Evolutionary conservation across 2,797 vertebrate genomes (phyloP).

Genomic region (Sternotherus odoratus): DNA sequence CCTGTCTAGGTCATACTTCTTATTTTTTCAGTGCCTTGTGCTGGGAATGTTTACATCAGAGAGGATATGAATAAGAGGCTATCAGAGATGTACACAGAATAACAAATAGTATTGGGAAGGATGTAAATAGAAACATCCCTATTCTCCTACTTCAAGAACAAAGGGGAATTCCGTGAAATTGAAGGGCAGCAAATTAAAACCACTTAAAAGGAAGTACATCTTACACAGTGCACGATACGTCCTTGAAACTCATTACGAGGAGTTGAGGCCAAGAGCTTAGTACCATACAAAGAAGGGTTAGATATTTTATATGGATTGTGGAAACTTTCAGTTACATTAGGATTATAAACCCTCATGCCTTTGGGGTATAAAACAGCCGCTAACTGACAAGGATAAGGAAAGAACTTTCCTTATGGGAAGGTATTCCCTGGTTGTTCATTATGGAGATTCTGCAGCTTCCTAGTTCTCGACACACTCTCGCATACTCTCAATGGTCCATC

Average conservation of each 20-base stretch:
- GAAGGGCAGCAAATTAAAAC: neutral
- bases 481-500: neutral
- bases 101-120: neutral
- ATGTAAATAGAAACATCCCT: neutral
- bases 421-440: neutral
- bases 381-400: neutral
- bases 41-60: neutral
- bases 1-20: neutral
- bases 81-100: neutral
- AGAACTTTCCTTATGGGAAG: neutral
- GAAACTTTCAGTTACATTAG: neutral
- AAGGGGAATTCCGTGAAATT: neutral
- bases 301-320: neutral
- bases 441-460: neutral
- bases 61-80: neutral
- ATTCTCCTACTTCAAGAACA: neutral
- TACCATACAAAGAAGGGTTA: slow-evolving; percentile 10
- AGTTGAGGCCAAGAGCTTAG: neutral
- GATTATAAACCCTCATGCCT: neutral
- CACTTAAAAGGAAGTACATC: neutral
- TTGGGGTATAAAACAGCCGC: fast-evolving
- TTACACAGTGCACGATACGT: neutral
- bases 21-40: neutral
- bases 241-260: neutral
- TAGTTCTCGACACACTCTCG: neutral